A percentile compares a stretch with the other conserved stretches of the same genome.
phyloP scores from a whole-genome alignment of 1,140 invertebrate species.

The roundworm (Caenorhabditis elegans) region DNA sequence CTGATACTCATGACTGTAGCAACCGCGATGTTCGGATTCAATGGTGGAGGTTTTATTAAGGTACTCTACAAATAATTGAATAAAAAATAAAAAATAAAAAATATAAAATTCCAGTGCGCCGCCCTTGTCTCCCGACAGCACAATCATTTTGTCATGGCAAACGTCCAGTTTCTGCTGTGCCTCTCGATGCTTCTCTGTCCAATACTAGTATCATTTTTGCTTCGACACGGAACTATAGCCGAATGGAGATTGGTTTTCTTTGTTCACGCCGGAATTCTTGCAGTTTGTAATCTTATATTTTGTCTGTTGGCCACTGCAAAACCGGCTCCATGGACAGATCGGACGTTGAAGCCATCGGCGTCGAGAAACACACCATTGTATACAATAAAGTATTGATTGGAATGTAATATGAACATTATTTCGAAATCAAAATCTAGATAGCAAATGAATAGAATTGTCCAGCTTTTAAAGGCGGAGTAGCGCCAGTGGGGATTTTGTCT shows the following conservation, averaged over 20 bases:
- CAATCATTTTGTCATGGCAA: slow-evolving; percentile 63
- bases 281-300: slow-evolving; percentile 59
- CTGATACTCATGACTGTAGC: slow-evolving; percentile 39
- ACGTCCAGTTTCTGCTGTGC: slow-evolving; percentile 62
- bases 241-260: slow-evolving; percentile 59
- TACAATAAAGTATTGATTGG: neutral
- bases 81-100: too few species aligned
- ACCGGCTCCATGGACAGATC: slow-evolving; percentile 58
- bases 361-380: neutral
- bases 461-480: too few species aligned
- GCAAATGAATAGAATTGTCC: too few species aligned
- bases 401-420: too few species aligned
- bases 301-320: slow-evolving; percentile 54
- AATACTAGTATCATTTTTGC: slow-evolving; percentile 48
- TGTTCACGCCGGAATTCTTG: slow-evolving; percentile 58
- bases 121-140: slow-evolving; percentile 62
- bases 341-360: neutral
- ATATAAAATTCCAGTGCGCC: slow-evolving; percentile 44
- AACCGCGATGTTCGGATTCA: slow-evolving; percentile 46
- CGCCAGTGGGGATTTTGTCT: too few species aligned
- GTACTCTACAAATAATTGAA: neutral
- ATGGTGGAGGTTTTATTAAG: slow-evolving; percentile 46
- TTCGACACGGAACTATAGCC: slow-evolving; percentile 11
- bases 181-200: slow-evolving; percentile 62
- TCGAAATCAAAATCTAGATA: too few species aligned